Evolutionary conservation across 2,113 vertebrate genomes (phyloP), one percentile per base, ranked within the genome.

Genomic region (Nothocercus julius): DNA sequence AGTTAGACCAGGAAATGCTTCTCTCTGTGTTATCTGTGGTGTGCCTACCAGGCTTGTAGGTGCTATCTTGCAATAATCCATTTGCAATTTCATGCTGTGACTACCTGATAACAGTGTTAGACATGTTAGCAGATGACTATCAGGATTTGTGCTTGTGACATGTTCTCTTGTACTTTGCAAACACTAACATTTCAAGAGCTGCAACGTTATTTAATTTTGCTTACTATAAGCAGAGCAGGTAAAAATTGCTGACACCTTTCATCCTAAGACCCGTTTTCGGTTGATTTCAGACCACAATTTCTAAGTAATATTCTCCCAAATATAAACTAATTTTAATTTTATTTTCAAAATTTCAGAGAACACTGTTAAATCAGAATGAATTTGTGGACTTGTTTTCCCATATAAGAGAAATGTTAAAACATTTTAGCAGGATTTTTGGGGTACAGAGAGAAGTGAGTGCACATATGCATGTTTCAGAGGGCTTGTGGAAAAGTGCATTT

Each of bases 381-480:
- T 45, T 11, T 82, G 22, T 10, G 16, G 2, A 42, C 4, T 45
- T 22, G 5, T 49, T 16, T 56, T 90, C 36, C n/a, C 14, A 44
- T 51, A 9, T 9, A 74, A 70, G 66, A 59, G 8, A 81, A 81
- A 13, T 1, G 22, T 32, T 45, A 34, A 62, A 87, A 82, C 1
- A n/a, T 49, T 88, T 62, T 64, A 2, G 1, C 70, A 51, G 11
- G 44, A 58, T 82, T 51, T 3, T 80, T 85, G 2, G 1, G 6
- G 3, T 70, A 36, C 7, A 44, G 0, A 0, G 13, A 78, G 84
- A 28, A 2, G 11, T 51, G 4, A 4, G 2, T 70, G 7, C 5
- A 16, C 19, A 2, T 30, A 59, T 12, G 8, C 6, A 2, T 67
- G 5, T 79, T 85, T 82, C 56, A 89, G 54, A 87, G 36, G 13